Evolutionary conservation across 2,888 invertebrate species (phyloP), one percentile per base, ranked within the genome.

Genomic region (Psylliodes chrysocephalus): DNA sequence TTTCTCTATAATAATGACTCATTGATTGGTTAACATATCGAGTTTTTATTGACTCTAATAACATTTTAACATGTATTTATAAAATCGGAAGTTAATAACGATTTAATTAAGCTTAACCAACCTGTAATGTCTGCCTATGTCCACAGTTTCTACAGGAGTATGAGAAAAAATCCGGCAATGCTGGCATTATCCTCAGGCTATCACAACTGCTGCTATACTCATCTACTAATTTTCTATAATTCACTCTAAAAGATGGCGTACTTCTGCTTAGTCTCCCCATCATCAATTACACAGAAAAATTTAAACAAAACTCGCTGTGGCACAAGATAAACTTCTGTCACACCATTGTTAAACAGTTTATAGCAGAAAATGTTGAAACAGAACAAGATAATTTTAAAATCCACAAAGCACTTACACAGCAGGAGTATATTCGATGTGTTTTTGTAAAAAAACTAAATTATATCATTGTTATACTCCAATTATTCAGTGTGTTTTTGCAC

Each of bases 71-170:
- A n/a, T n/a, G n/a, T n/a, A n/a, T n/a, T n/a, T n/a, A n/a, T n/a
- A n/a, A n/a, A n/a, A n/a, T n/a, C n/a, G n/a, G n/a, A n/a, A n/a
- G n/a, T n/a, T n/a, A n/a, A n/a, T n/a, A n/a, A n/a, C n/a, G n/a
- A n/a, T n/a, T n/a, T n/a, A n/a, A n/a, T 22, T 22, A 40, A 40
- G 4, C 38, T 4, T 8, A 33, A 60, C 44, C 19, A 82, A 86
- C 87, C 86, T 86, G 84, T 68, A 87, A 77, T 76, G 86, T 86
- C 77, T 87, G 87, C 75, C 84, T 85, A 79, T 87, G 87, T 64
- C 87, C 87, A 74, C 87, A 87, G 73, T 86, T 86, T 75, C 85
- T 85, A 79, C 87, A 87, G 73, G 86, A 86, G 77, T 87, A 87
- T 60, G 86, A 86, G 77, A 87, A 81, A 77, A 86, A 86, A 73